Conservation (phyloP, 23 tunicate species). For the Trididemnum miniatum region DNA sequence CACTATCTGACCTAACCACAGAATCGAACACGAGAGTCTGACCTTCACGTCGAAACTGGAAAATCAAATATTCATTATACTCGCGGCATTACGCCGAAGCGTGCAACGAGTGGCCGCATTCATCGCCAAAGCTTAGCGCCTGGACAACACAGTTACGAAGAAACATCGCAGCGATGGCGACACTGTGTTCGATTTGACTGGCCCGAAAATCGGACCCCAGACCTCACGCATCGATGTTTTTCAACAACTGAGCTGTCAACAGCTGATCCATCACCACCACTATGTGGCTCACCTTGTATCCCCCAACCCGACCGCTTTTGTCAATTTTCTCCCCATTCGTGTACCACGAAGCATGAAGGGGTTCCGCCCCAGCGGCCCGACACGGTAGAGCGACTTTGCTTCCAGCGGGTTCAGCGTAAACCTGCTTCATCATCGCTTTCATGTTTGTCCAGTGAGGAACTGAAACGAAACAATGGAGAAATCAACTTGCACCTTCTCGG, state of each 20-base stretch:
- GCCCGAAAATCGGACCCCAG: too few relatives aligned
- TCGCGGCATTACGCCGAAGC: too few relatives aligned
- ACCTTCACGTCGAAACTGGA: conserved; percentile 50
- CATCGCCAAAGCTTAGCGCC: too few relatives aligned
- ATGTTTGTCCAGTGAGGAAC: conserved; percentile 60
- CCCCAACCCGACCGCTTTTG: conserved; percentile 41
- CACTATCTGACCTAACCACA: conserved; percentile 54
- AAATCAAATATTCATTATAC: too few relatives aligned
- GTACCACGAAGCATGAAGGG: conserved; percentile 38
- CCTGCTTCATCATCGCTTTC: conserved; percentile 40
- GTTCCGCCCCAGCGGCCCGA: conserved; percentile 41
- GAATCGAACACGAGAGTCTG: conserved; percentile 48
- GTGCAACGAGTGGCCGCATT: too few relatives aligned
- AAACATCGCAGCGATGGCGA: too few relatives aligned
- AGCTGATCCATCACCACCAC: neutral
- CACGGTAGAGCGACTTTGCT: conserved; percentile 46
- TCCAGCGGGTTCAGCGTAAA: conserved; percentile 72
- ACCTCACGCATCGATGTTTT: too few relatives aligned
- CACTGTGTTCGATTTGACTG: too few relatives aligned
- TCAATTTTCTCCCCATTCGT: conserved; percentile 31
- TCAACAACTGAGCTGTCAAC: too few relatives aligned
- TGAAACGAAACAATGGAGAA: conserved; percentile 6
- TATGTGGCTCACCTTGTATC: conserved; percentile 47
- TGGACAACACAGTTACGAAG: too few relatives aligned
- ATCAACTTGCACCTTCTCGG: too few relatives aligned